These are phyloP conservation scores for Octodon degus DNA, from an alignment of 2,113 vertebrate genomes.

Conservation along the genomic window DNA sequence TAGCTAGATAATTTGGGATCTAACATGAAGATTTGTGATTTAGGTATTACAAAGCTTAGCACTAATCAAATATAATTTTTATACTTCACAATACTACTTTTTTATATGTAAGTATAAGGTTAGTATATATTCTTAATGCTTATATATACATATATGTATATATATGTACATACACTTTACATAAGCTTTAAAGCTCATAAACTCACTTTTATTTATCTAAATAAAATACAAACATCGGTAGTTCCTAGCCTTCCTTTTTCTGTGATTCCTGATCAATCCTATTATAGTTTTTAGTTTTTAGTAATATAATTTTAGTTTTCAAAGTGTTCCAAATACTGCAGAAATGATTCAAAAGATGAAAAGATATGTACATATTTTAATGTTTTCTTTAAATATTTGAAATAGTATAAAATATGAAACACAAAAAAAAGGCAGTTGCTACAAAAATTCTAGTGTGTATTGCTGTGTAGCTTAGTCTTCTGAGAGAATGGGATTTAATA, in stretches of 20 bases:
- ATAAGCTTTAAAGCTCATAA: background rate
- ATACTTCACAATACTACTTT: background rate
- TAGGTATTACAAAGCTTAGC: background rate
- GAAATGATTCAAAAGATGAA: constrained; percentile 48
- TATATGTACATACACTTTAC: background rate
- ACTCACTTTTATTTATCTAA: background rate
- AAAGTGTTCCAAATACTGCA: background rate
- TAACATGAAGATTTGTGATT: background rate
- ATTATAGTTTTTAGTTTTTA: constrained; percentile 26
- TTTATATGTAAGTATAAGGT: background rate
- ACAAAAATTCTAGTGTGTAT: background rate
- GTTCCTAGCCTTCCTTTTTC: constrained; percentile 28
- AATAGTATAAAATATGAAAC: constrained; percentile 11
- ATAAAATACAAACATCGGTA: constrained; percentile 9
- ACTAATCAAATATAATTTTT: constrained; percentile 9
- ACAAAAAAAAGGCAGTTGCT: constrained; percentile 1
- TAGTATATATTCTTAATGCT: background rate
- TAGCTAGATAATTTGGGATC: background rate
- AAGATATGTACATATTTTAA: background rate
- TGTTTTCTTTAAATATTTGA: constrained; percentile 23
- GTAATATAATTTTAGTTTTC: too few species aligned
- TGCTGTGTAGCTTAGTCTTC: background rate
- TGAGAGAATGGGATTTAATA: constrained; percentile 33
- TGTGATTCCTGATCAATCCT: background rate
- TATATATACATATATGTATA: background rate